Percentiles rank a stretch among this genome's conserved stretches.
Conservation (phyloP, 2,888 invertebrate genomes). For the Macrophya alboannulata region DNA sequence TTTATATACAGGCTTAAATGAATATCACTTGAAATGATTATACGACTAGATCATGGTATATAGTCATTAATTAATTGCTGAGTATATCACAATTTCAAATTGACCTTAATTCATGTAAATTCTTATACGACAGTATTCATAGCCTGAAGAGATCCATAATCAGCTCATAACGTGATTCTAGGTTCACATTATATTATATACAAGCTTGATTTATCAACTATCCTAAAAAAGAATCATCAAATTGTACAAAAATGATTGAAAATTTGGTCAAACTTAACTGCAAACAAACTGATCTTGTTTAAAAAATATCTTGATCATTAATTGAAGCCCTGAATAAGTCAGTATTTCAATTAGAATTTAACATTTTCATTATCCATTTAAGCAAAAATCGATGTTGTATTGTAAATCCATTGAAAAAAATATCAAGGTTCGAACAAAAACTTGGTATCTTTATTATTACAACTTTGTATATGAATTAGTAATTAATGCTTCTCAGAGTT, state of each 20-base stretch:
- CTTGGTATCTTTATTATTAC: too few species aligned
- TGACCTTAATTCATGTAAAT: conserved; percentile 41
- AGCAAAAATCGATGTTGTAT: too few species aligned
- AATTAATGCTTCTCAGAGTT: background rate
- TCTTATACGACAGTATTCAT: background rate
- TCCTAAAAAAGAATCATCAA: background rate
- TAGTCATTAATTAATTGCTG: conserved; percentile 35
- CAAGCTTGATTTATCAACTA: too few species aligned
- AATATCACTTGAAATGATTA: background rate
- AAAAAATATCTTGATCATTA: too few species aligned
- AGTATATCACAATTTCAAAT: conserved; percentile 27
- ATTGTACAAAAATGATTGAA: background rate
- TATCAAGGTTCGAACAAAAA: background rate
- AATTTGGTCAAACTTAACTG: background rate
- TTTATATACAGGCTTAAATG: background rate
- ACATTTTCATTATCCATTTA: too few species aligned
- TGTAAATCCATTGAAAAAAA: background rate
- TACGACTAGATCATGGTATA: background rate
- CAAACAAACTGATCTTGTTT: too few species aligned
- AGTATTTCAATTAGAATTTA: background rate
- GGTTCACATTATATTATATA: background rate
- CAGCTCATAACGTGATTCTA: background rate
- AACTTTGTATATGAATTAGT: background rate
- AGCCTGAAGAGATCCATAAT: background rate
- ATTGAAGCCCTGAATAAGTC: too few species aligned